Conservation (phyloP, 1,140 invertebrate genomes). For the Leptonema lineaticorne region DNA sequence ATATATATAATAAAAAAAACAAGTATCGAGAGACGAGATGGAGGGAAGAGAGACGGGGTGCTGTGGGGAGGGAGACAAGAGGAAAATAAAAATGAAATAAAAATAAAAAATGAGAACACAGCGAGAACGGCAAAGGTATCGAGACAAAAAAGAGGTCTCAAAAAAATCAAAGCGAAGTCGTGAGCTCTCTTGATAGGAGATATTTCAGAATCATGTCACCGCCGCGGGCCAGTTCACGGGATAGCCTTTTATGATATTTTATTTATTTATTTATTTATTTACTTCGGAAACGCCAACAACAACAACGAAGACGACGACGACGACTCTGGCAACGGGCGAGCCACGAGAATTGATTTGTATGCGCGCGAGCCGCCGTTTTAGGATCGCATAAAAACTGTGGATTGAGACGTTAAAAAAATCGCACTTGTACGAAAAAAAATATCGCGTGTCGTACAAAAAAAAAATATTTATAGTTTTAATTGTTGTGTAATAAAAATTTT, state of each 20-base stretch:
- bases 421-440: neutral
- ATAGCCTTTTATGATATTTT: slow-evolving; percentile 38
- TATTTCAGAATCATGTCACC: slow-evolving; percentile 41
- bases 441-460: too few relatives aligned
- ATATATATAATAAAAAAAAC: neutral
- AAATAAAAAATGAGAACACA: slow-evolving; percentile 20
- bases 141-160: slow-evolving; percentile 30
- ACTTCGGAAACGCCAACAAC: slow-evolving; percentile 29
- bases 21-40: neutral
- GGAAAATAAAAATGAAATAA: slow-evolving; percentile 20
- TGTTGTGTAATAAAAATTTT: too few relatives aligned
- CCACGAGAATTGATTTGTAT: slow-evolving; percentile 26
- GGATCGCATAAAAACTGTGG: neutral
- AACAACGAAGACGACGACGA: too few relatives aligned
- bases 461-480: too few relatives aligned
- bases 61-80: neutral
- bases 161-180: slow-evolving; percentile 38
- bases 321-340: neutral
- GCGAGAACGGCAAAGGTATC: slow-evolving; percentile 22
- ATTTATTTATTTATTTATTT: slow-evolving; percentile 35
- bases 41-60: neutral
- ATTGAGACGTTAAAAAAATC: neutral
- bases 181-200: slow-evolving; percentile 39
- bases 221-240: slow-evolving; percentile 39
- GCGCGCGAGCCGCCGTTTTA: neutral